Conservation (phyloP, 2,113 vertebrate genomes). For the Rhagologus leucostigma region DNA sequence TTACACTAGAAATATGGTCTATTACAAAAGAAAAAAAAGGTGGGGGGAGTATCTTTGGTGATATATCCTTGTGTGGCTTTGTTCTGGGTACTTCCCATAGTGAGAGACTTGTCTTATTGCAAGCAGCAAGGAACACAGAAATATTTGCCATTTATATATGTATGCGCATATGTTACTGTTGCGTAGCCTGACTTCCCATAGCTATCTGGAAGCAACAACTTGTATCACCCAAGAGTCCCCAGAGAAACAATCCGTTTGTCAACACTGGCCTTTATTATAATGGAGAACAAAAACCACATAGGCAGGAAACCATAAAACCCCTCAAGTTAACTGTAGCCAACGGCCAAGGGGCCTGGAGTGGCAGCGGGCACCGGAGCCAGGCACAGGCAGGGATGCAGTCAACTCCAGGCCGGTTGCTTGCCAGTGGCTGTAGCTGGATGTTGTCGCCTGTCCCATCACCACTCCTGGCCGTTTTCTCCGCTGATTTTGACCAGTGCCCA, state of each 20-base stretch:
- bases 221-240: background rate
- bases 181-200: background rate
- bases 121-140: background rate
- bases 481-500: background rate
- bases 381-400: background rate
- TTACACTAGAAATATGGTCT: background rate
- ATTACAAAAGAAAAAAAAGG: background rate
- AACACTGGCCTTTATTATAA: background rate
- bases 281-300: constrained; percentile 55
- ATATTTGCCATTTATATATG: background rate
- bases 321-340: constrained; percentile 70
- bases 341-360: background rate
- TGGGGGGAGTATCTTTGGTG: background rate
- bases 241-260: constrained; percentile 47
- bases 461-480: background rate
- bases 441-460: background rate
- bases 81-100: background rate
- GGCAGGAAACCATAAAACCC: constrained; percentile 78
- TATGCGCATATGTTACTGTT: background rate
- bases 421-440: background rate
- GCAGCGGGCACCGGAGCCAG: background rate
- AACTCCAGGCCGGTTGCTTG: background rate
- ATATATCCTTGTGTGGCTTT: background rate
- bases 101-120: background rate
- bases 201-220: background rate